Conservation (phyloP, 2,113 vertebrate species). For the Rostratula benghalensis region DNA sequence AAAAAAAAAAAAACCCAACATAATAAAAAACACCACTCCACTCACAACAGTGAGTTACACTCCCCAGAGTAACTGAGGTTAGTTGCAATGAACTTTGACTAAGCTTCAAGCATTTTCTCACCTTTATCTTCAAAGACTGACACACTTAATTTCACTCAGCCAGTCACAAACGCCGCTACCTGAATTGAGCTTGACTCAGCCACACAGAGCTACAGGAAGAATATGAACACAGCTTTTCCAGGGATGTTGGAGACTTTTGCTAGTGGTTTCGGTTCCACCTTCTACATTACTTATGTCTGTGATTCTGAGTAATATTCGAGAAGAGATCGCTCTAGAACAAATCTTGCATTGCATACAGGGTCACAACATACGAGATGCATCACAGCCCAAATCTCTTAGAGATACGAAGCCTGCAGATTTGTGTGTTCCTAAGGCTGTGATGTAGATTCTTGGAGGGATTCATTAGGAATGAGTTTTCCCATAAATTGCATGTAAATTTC, state of each 20-base stretch:
- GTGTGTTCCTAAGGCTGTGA: not conserved
- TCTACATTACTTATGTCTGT: not conserved
- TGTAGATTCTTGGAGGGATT: not conserved
- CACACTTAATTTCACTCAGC: not conserved
- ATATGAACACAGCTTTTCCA: not conserved
- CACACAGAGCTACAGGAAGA: not conserved
- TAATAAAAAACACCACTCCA: not conserved
- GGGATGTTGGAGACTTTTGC: not conserved
- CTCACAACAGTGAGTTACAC: not conserved
- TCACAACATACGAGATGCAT: not conserved
- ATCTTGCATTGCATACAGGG: not conserved
- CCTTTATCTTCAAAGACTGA: not conserved
- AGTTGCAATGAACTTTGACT: not conserved
- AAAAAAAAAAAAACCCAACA: not conserved
- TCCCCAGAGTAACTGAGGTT: not conserved
- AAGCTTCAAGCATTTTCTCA: not conserved
- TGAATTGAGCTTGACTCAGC: not conserved
- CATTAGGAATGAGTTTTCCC: not conserved
- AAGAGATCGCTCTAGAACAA: not conserved
- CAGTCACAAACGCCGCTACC: not conserved
- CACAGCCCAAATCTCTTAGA: not conserved
- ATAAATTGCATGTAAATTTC: not conserved
- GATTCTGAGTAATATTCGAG: not conserved
- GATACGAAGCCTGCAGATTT: not conserved
- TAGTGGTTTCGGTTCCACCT: not conserved